Conservation (phyloP, 2,797 vertebrate genomes). For the Crenuchus spilurus region DNA sequence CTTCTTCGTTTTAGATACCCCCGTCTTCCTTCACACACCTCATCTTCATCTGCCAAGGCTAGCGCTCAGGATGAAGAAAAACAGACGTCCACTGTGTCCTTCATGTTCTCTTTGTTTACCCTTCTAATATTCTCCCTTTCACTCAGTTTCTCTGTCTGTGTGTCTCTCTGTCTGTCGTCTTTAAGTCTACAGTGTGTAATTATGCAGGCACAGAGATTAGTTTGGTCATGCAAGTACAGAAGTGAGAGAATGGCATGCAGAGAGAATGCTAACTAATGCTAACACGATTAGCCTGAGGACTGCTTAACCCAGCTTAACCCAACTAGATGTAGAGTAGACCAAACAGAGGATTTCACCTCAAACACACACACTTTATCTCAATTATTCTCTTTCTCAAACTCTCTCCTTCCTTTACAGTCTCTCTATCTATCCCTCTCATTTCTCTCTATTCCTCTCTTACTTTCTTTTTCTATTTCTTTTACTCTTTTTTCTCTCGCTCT, state of each 20-base stretch:
- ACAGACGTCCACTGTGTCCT: conserved; percentile 6
- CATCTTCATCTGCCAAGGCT: conserved; percentile 16
- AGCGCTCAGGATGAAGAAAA: conserved; percentile 14
- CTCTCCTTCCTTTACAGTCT: not conserved
- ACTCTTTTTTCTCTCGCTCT: not conserved
- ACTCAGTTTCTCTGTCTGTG: not conserved
- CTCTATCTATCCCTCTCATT: too few species aligned
- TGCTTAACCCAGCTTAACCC: conserved; percentile 6
- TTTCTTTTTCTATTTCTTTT: not conserved
- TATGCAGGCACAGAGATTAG: conserved; percentile 13
- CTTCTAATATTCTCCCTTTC: not conserved
- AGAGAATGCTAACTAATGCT: conserved; percentile 13
- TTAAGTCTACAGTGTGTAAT: not conserved
- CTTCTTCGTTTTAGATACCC: not conserved
- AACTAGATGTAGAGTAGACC: conserved; percentile 13
- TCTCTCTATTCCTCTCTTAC: too few species aligned
- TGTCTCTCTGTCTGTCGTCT: not conserved
- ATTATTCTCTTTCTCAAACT: not conserved
- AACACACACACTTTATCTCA: not conserved
- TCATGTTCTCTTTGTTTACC: conserved; percentile 22
- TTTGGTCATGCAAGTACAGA: conserved; percentile 30
- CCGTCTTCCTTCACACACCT: conserved; percentile 4
- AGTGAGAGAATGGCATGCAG: conserved; percentile 16
- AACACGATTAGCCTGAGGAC: conserved; percentile 29
- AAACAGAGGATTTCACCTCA: not conserved